phyloP scores from a whole-genome alignment of 2,797 vertebrate species.

The Lacerta viridis region DNA sequence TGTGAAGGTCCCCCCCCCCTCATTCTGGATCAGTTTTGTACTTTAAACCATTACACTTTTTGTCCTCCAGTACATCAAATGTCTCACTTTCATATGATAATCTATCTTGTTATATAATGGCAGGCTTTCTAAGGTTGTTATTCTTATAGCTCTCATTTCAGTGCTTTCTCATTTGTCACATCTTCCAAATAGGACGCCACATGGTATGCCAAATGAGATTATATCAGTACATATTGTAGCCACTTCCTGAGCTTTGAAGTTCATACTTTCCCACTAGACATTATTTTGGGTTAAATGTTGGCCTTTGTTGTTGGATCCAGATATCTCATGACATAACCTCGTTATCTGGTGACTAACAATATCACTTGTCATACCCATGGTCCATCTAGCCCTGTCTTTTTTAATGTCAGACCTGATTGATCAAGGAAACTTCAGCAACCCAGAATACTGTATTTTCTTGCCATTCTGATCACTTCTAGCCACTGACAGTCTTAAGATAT shows the following conservation, averaged over 20 bases:
- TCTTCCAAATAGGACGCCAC: slow-evolving; percentile 5
- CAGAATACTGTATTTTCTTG: background rate
- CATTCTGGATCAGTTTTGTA: background rate
- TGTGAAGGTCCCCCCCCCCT: background rate
- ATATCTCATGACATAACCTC: background rate
- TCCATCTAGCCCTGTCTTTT: background rate
- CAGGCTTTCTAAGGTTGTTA: slow-evolving; percentile 2
- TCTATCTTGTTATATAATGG: background rate
- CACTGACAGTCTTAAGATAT: background rate
- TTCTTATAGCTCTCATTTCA: background rate
- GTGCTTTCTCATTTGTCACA: background rate
- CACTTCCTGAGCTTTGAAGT: slow-evolving; percentile 16
- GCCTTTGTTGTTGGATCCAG: background rate
- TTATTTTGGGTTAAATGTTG: background rate
- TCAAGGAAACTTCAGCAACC: background rate
- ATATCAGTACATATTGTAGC: background rate
- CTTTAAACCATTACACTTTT: background rate
- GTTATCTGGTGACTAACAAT: background rate
- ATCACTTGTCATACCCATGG: background rate
- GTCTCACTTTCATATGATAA: background rate
- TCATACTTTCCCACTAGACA: background rate
- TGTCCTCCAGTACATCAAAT: no score
- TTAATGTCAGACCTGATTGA: background rate
- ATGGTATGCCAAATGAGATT: background rate
- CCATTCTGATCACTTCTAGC: background rate